phyloP scores from a whole-genome alignment of 2,113 vertebrate genomes.

The Chaetodon auriga region DNA sequence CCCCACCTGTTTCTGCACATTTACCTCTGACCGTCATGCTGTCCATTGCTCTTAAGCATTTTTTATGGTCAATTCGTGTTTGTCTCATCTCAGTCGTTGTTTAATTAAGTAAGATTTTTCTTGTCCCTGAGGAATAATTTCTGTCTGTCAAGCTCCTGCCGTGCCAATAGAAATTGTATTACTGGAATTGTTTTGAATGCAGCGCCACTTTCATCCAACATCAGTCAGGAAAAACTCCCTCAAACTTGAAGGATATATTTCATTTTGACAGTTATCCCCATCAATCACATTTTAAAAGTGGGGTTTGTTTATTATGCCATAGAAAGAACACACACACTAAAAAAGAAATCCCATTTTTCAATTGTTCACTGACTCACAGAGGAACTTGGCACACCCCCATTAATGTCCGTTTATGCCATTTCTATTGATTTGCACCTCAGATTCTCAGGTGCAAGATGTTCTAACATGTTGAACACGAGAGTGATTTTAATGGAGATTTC shows the following conservation, averaged over 20 bases:
- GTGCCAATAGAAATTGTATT: neutral
- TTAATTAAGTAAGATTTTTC: neutral
- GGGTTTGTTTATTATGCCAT: slow-evolving; percentile 7
- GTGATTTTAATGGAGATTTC: neutral
- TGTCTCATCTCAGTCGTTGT: neutral
- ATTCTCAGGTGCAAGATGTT: neutral
- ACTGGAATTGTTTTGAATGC: slow-evolving; percentile 16
- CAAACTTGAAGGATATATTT: neutral
- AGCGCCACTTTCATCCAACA: neutral
- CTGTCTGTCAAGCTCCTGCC: neutral
- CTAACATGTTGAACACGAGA: neutral
- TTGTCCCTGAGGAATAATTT: neutral
- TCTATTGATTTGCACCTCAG: neutral
- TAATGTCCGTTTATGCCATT: neutral
- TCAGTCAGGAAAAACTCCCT: neutral
- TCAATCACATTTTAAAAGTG: neutral
- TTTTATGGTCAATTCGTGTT: neutral
- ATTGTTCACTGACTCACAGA: slow-evolving; percentile 23
- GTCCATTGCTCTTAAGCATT: neutral
- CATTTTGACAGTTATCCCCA: neutral
- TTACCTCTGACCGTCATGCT: neutral
- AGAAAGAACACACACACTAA: neutral
- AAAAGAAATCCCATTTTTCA: neutral
- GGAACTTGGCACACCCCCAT: neutral
- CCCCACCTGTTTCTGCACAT: neutral